A percentile compares a stretch with the other conserved stretches of the same genome.
These are phyloP conservation scores for Holothuria glaberrima DNA, from an alignment of 35 echinoderm and acorn worm genomes.

Conservation along the genomic window DNA sequence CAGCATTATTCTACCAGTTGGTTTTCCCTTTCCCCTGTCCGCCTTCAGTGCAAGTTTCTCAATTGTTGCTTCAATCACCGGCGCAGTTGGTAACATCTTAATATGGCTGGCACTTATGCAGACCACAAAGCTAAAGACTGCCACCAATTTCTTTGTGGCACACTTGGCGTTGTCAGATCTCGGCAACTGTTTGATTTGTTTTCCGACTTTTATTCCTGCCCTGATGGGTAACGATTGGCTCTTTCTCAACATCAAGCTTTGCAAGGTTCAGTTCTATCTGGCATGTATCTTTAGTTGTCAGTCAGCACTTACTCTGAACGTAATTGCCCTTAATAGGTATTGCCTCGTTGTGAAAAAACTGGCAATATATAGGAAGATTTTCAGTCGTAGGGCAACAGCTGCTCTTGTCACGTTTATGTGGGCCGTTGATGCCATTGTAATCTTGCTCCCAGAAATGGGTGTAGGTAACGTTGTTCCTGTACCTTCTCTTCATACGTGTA, in stretches of 20 bases:
- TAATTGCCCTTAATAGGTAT: slow-evolving; percentile 64
- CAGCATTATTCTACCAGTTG: background rate
- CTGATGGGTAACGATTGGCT: slow-evolving; percentile 35
- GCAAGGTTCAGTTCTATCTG: slow-evolving; percentile 58
- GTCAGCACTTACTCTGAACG: slow-evolving; percentile 57
- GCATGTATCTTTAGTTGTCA: slow-evolving; percentile 54
- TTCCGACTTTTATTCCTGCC: slow-evolving; percentile 40
- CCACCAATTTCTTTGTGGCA: slow-evolving; percentile 49
- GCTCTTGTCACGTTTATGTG: background rate
- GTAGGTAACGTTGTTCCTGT: slow-evolving; percentile 41
- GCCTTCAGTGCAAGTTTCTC: background rate
- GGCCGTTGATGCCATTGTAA: background rate
- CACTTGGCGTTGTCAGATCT: slow-evolving; percentile 43
- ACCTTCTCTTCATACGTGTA: background rate
- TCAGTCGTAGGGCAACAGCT: background rate
- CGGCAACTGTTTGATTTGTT: slow-evolving; percentile 33
- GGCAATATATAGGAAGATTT: slow-evolving; percentile 22
- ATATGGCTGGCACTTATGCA: slow-evolving; percentile 37
- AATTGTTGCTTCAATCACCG: background rate
- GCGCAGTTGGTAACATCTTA: slow-evolving; percentile 11
- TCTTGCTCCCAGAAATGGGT: slow-evolving; percentile 36
- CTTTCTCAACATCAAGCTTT: background rate
- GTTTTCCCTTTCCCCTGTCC: background rate
- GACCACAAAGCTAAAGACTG: slow-evolving; percentile 16
- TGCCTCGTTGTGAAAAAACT: slow-evolving; percentile 14